phyloP scores from a whole-genome alignment of 1,140 invertebrate genomes.

The Dinoponera quadriceps region DNA sequence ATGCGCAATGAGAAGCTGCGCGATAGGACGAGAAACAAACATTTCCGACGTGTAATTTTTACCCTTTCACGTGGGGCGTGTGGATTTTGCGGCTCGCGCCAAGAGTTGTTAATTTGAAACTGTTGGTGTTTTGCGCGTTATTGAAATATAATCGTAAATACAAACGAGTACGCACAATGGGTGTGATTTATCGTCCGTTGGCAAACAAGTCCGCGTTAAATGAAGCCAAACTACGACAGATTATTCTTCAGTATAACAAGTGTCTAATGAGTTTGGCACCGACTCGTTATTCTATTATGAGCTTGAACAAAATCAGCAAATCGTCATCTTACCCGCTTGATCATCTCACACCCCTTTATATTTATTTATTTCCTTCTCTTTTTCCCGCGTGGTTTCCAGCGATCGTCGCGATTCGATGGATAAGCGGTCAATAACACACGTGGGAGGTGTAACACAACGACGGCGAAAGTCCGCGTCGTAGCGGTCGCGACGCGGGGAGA shows the following conservation, averaged over 20 bases:
- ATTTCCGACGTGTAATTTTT: background rate
- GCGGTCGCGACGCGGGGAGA: background rate
- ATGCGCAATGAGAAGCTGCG: background rate
- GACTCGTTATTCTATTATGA: too few relatives aligned
- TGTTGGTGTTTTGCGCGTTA: too few relatives aligned
- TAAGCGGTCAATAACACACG: slow-evolving; percentile 6
- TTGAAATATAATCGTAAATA: too few relatives aligned
- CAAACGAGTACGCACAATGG: too few relatives aligned
- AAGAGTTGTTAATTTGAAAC: background rate
- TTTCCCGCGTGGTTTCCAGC: background rate
- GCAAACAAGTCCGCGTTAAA: too few relatives aligned
- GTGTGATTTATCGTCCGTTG: too few relatives aligned
- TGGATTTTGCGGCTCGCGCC: background rate
- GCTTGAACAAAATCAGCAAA: too few relatives aligned
- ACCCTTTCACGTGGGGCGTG: background rate
- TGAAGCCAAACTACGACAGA: too few relatives aligned
- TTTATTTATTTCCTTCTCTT: background rate
- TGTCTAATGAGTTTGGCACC: too few relatives aligned
- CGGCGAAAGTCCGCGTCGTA: slow-evolving; percentile 18
- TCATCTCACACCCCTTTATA: too few relatives aligned
- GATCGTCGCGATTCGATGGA: background rate
- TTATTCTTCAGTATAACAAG: too few relatives aligned
- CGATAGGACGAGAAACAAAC: slow-evolving; percentile 24
- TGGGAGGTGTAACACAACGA: background rate
- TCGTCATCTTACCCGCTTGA: too few relatives aligned